Evolutionary conservation across 1,140 invertebrate genomes (phyloP).

Genomic region (Ditylenchus dipsaci): DNA sequence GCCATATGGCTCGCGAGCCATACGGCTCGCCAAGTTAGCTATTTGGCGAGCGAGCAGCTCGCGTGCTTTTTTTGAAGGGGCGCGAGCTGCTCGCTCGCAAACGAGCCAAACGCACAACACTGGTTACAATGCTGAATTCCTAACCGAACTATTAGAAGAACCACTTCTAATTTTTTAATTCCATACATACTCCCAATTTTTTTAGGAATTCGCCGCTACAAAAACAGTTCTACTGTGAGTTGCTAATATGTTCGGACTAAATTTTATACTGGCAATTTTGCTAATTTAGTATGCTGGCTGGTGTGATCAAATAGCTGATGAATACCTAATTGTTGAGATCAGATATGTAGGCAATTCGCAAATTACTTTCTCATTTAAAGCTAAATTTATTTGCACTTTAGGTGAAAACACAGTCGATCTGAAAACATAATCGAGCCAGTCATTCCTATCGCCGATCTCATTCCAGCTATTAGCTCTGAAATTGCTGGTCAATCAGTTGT

Average conservation of each 20-base stretch:
- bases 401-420: slow-evolving; percentile 37
- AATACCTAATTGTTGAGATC: slow-evolving; percentile 30
- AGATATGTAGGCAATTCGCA: not conserved
- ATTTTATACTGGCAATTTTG: too few relatives aligned
- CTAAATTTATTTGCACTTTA: slow-evolving; percentile 13
- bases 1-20: too few relatives aligned
- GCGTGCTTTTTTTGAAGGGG: too few relatives aligned
- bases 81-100: too few relatives aligned
- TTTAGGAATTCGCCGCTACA: slow-evolving; percentile 12
- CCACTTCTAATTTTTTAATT: too few relatives aligned
- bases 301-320: slow-evolving; percentile 35
- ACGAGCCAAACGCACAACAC: too few relatives aligned
- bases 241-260: not conserved
- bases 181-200: not conserved
- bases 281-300: slow-evolving; percentile 41
- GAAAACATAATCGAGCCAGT: slow-evolving; percentile 35
- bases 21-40: too few relatives aligned
- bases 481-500: not conserved
- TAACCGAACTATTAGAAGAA: too few relatives aligned
- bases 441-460: slow-evolving; percentile 27
- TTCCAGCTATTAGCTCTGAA: slow-evolving; percentile 20
- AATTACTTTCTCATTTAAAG: not conserved
- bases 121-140: too few relatives aligned
- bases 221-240: slow-evolving; percentile 27
- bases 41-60: too few relatives aligned